Percentiles rank a stretch among this genome's conserved stretches.
Evolutionary conservation across 2,113 vertebrate genomes (phyloP).

Genomic region (Python bivittatus): DNA sequence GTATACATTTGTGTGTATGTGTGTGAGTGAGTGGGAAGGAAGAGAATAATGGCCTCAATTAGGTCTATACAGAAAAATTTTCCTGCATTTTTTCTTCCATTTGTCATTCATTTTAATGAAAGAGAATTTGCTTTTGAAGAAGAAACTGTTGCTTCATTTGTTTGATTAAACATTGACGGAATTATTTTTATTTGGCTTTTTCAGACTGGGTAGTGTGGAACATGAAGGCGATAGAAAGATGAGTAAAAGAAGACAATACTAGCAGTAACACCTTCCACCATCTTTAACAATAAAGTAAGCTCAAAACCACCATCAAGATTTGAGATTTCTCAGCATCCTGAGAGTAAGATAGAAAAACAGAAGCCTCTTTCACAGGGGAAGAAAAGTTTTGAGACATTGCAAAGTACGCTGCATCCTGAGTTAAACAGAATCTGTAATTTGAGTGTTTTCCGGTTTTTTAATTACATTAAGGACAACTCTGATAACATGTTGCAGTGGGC

Average conservation of each 20-base stretch:
- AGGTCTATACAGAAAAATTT: not conserved
- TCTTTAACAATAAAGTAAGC: not conserved
- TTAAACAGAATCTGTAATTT: not conserved
- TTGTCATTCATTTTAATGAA: not conserved
- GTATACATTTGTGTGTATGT: not conserved
- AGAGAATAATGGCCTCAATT: not conserved
- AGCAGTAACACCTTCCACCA: not conserved
- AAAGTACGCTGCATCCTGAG: not conserved
- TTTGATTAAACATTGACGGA: not conserved
- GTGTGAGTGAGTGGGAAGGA: not conserved
- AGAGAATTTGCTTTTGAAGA: not conserved
- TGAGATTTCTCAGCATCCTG: not conserved
- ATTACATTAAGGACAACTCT: not conserved
- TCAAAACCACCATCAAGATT: not conserved
- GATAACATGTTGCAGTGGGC: conserved; percentile 1
- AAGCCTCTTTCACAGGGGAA: not conserved
- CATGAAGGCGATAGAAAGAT: not conserved
- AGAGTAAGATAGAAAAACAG: not conserved
- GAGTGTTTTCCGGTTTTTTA: not conserved
- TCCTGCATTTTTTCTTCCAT: not conserved
- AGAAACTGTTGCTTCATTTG: not conserved
- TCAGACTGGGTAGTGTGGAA: not conserved
- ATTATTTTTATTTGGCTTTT: not conserved
- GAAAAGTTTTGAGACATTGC: not conserved
- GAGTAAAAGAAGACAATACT: not conserved